Base-by-base conservation (phyloP, 2,113 vertebrate species). In the Condylura cristata region DNA sequence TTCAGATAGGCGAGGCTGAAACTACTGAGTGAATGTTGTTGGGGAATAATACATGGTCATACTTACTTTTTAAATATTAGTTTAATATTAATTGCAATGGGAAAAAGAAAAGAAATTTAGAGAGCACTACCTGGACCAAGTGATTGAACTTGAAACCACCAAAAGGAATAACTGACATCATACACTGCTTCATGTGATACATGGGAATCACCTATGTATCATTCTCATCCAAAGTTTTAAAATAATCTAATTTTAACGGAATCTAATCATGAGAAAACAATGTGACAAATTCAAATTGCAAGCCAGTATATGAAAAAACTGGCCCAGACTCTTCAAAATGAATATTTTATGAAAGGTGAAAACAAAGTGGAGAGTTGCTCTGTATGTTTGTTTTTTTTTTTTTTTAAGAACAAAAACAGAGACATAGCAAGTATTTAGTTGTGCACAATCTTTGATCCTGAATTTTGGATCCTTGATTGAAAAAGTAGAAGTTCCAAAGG, bases 321-420 rank as follows among this genome's bases (percentile, higher is more conserved):
- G 20, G 65, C 28, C 51, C 6, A 66, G 26, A 65, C 10, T 34
- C 48, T 51, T 87, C 16, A 72, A 82, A 95, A 70, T 41, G 65
- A 92, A 14, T 74, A 86, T 65, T 91, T 96, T 61, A 63, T 89
- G 60, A 86, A 94, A 86, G 46, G 65, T 76, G 39, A 30, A 82
- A 84, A 79, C 78, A 82, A 68, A 46, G 44, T 41, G 13, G 20
- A 41, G 32, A 37, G n/a, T 11, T 32, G 12, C n/a, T 83, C 37
- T 72, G 41, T 58, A 58, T 65, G n/a, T n/a, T n/a, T n/a, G n/a
- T n/a, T n/a, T n/a, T n/a, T n/a, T n/a, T n/a, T n/a, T 48, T 37
- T 44, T 44, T 44, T 44, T 44, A 51, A 51, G 20, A 30, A 58
- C 8, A 28, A 24, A 60, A 60, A 60, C 8, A 65, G 28, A 86